Evolutionary conservation across 2,797 vertebrate species (phyloP).

Genomic region (Arrhamphus sclerolepis): DNA sequence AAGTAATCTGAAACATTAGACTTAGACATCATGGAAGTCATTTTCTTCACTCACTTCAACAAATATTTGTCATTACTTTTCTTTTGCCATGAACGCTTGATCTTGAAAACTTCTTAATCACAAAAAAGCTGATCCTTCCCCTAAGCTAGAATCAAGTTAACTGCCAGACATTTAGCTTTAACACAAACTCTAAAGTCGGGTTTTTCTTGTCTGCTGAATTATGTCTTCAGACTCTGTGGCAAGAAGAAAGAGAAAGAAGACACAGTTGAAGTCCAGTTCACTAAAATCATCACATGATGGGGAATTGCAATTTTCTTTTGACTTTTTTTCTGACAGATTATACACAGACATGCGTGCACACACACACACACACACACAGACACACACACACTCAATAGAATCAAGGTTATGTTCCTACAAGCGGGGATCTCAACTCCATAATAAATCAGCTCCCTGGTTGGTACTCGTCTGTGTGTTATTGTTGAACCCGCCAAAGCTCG

Average conservation of each 20-base stretch:
- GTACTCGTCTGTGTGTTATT: constrained; percentile 67
- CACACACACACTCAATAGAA: constrained; percentile 39
- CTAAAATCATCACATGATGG: constrained; percentile 40
- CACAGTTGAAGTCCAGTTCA: constrained; percentile 17
- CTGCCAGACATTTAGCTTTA: too few species aligned
- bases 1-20: too few species aligned
- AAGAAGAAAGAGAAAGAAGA: constrained; percentile 14
- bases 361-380: constrained; percentile 4
- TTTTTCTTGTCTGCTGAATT: not conserved
- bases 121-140: too few species aligned
- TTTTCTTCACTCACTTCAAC: too few species aligned
- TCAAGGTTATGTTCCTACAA: constrained; percentile 70
- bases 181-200: too few species aligned
- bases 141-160: too few species aligned
- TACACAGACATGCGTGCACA: constrained; percentile 26
- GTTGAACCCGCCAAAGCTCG: constrained; percentile 52
- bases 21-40: too few species aligned
- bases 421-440: constrained; percentile 38
- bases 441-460: constrained; percentile 68
- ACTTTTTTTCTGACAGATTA: constrained; percentile 18
- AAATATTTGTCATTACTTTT: too few species aligned
- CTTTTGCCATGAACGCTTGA: too few species aligned
- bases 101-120: not conserved
- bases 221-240: not conserved
- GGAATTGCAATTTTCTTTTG: constrained; percentile 59